phyloP scores from a whole-genome alignment of 2,113 vertebrate genomes.

The Mesocricetus auratus region DNA sequence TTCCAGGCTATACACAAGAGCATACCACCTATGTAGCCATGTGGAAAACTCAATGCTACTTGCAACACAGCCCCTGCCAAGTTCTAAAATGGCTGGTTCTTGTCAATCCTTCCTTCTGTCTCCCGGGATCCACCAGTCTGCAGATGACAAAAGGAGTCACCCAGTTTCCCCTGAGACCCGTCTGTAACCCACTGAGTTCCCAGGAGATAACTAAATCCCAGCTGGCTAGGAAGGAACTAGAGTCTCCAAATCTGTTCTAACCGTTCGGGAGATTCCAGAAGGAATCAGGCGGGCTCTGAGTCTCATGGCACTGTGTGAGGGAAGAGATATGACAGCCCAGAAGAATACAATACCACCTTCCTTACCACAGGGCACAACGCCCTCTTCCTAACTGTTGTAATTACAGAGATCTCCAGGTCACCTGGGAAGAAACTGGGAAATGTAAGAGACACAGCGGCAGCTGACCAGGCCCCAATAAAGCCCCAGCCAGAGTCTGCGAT shows the following conservation, averaged over 20 bases:
- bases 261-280: not conserved
- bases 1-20: not conserved
- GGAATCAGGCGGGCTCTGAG: not conserved
- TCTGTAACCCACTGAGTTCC: constrained; percentile 19
- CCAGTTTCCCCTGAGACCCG: not conserved
- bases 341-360: not conserved
- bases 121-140: constrained; percentile 13
- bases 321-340: not conserved
- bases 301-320: not conserved
- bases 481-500: not conserved
- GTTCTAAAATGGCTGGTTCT: not conserved
- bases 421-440: not conserved
- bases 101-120: not conserved
- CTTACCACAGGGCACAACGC: not conserved
- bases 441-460: not conserved
- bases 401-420: not conserved
- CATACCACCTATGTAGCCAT: not conserved
- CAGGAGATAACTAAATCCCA: not conserved
- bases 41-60: not conserved
- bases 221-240: not conserved
- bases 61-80: not conserved
- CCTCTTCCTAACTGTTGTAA: not conserved
- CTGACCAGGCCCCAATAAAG: not conserved
- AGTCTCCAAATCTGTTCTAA: not conserved
- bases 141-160: not conserved